A percentile compares a stretch with the other conserved stretches of the same genome.
These are phyloP conservation scores for Martes martes DNA, from an alignment of 2,113 vertebrate genomes.

Conservation along the genomic window DNA sequence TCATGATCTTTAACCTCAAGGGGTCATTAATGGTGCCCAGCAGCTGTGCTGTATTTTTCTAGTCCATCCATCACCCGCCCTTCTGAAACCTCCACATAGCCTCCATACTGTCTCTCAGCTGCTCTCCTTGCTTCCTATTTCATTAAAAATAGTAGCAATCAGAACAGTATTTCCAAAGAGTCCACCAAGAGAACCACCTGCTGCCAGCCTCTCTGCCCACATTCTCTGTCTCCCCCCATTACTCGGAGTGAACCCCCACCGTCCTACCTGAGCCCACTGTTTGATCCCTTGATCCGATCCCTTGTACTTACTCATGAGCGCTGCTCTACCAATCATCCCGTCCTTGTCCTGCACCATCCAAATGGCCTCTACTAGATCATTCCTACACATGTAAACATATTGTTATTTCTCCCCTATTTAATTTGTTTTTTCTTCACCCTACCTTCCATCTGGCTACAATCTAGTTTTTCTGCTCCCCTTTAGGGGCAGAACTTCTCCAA, in stretches of 20 bases:
- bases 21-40: neutral
- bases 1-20: neutral
- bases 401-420: neutral
- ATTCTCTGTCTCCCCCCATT: neutral
- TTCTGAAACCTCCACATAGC: neutral
- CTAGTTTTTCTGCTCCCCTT: neutral
- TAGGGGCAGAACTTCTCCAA: neutral
- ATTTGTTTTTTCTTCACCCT: neutral
- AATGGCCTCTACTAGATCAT: neutral
- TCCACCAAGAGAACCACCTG: neutral
- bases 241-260: neutral
- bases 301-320: neutral
- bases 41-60: neutral
- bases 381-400: neutral
- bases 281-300: neutral
- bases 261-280: neutral
- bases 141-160: neutral
- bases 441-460: neutral
- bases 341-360: neutral
- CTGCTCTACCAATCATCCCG: neutral
- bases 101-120: neutral
- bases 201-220: neutral
- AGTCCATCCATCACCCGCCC: neutral
- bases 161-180: neutral
- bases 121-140: neutral